These are phyloP conservation scores for Lithophane semibrunnea DNA, from an alignment of 2,888 invertebrate species.

Conservation along the genomic window DNA sequence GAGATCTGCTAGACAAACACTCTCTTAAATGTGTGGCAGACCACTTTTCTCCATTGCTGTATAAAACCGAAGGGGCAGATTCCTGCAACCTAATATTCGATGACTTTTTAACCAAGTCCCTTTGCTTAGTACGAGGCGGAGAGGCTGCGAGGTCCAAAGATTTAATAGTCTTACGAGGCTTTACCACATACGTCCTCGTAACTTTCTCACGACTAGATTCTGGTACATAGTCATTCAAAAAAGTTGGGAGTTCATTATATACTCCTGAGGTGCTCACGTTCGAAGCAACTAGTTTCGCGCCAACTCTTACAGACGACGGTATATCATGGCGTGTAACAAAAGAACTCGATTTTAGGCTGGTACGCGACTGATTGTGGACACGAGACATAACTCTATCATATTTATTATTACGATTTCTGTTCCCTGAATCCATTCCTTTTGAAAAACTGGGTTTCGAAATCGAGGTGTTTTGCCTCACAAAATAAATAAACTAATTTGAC, in stretches of 20 bases:
- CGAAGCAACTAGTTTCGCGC: constrained; percentile 83
- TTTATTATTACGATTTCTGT: constrained; percentile 67
- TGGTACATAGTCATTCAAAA: constrained; percentile 81
- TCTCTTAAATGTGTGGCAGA: constrained; percentile 75
- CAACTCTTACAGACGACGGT: constrained; percentile 75
- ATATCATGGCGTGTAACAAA: constrained; percentile 81
- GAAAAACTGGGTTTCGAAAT: constrained; percentile 30
- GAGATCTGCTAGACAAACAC: constrained; percentile 81
- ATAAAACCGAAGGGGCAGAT: constrained; percentile 77
- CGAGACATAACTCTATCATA: constrained; percentile 86
- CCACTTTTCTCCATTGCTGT: constrained; percentile 71
- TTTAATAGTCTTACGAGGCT: constrained; percentile 82
- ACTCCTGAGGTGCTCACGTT: constrained; percentile 77
- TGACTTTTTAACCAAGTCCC: constrained; percentile 60
- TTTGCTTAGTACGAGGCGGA: constrained; percentile 69
- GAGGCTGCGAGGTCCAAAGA: constrained; percentile 80
- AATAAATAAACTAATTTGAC: constrained; percentile 43
- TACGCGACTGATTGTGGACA: constrained; percentile 73
- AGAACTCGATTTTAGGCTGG: constrained; percentile 75
- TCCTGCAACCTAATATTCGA: constrained; percentile 66
- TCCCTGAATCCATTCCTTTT: constrained; percentile 72
- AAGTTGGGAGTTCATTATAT: constrained; percentile 82
- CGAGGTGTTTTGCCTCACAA: constrained; percentile 59
- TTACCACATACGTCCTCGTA: constrained; percentile 76
- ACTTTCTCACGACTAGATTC: constrained; percentile 68